A percentile compares a stretch with the other conserved stretches of the same genome.
Conservation (phyloP, 2,888 invertebrate species). For the Hirudinaria manillensis region DNA sequence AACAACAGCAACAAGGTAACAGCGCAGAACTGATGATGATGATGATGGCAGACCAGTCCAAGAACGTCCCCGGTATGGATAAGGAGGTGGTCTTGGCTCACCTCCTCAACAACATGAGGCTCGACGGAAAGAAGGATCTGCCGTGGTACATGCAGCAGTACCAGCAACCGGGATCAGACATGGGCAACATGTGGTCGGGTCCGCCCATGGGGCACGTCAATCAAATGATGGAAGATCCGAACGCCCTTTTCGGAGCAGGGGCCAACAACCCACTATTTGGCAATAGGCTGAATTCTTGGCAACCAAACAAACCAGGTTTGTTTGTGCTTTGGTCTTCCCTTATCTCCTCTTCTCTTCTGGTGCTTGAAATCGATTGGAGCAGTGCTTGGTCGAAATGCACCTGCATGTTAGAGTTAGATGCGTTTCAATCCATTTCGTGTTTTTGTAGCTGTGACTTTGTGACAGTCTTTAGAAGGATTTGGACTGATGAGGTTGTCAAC, state of each 20-base stretch:
- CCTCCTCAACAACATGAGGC: slow-evolving; percentile 23
- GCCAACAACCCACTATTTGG: slow-evolving; percentile 22
- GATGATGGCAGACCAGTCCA: slow-evolving; percentile 27
- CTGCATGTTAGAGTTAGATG: too few relatives aligned
- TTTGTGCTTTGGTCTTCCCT: not conserved
- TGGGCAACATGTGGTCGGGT: slow-evolving; percentile 7
- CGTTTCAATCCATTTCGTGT: too few relatives aligned
- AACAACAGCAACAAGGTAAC: slow-evolving; percentile 16
- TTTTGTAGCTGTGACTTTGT: too few relatives aligned
- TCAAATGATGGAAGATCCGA: not conserved
- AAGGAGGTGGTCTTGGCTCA: slow-evolving; percentile 22
- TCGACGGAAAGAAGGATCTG: slow-evolving; percentile 13
- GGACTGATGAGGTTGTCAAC: too few relatives aligned
- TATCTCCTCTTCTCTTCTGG: too few relatives aligned
- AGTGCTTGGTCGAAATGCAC: too few relatives aligned
- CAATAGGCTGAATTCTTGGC: slow-evolving; percentile 13
- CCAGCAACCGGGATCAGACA: not conserved
- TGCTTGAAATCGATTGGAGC: too few relatives aligned
- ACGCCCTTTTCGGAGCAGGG: not conserved
- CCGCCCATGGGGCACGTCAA: slow-evolving; percentile 4
- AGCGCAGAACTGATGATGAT: slow-evolving; percentile 27
- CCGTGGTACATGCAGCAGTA: slow-evolving; percentile 15
- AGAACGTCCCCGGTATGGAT: slow-evolving; percentile 12
- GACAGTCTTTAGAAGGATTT: too few relatives aligned
- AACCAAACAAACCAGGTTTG: slow-evolving; percentile 21